phyloP scores from a whole-genome alignment of 2,888 invertebrate species.

The Synergus umbraculus region DNA sequence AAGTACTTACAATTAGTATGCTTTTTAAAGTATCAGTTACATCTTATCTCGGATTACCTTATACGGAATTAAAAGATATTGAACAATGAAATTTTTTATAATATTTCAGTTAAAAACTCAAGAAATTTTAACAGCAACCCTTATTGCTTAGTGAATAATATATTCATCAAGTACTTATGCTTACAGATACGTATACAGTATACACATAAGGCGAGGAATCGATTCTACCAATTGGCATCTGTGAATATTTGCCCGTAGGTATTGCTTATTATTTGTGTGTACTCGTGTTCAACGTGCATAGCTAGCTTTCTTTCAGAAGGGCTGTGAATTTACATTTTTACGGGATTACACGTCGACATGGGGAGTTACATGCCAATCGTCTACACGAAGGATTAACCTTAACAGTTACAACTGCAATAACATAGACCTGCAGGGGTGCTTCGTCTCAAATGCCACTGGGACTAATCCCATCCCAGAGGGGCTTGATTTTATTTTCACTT shows the following conservation, averaged over 20 bases:
- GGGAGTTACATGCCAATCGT: slow-evolving; percentile 43
- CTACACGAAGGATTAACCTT: slow-evolving; percentile 61
- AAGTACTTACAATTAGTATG: too few relatives aligned
- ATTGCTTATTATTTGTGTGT: slow-evolving; percentile 31
- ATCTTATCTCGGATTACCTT: too few relatives aligned
- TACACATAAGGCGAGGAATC: slow-evolving; percentile 64
- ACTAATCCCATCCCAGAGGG: slow-evolving; percentile 3
- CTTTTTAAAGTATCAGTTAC: too few relatives aligned
- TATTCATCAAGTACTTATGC: not conserved
- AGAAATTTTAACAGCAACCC: not conserved
- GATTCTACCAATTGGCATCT: slow-evolving; percentile 68
- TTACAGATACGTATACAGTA: slow-evolving; percentile 57
- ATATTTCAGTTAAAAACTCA: not conserved
- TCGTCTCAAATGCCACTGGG: slow-evolving; percentile 17
- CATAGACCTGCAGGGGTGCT: slow-evolving; percentile 55
- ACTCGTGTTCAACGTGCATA: not conserved
- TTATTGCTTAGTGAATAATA: not conserved
- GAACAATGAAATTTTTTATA: not conserved
- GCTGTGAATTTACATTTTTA: slow-evolving; percentile 71
- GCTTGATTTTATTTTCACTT: slow-evolving; percentile 14
- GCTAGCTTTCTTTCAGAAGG: slow-evolving; percentile 35
- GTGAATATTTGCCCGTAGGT: slow-evolving; percentile 69
- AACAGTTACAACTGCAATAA: slow-evolving; percentile 70
- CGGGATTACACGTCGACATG: slow-evolving; percentile 65
- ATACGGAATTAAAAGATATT: not conserved